Evolutionary conservation across 1,140 invertebrate genomes (phyloP).

Genomic region (Mamestra configurata): DNA sequence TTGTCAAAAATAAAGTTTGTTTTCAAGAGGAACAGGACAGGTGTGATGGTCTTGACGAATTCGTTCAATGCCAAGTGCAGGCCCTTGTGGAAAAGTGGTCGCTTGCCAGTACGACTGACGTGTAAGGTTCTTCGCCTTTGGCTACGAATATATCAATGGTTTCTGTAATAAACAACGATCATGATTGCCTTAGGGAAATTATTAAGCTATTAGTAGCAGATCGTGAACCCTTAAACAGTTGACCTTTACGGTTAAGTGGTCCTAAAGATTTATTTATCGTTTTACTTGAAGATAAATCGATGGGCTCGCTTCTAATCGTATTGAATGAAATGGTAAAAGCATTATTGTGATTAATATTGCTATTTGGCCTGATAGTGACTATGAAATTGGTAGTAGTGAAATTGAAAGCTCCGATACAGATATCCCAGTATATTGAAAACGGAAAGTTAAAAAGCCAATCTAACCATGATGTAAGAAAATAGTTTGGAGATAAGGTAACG

Average conservation of each 20-base stretch:
- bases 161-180: not conserved
- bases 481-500: not conserved
- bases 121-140: not conserved
- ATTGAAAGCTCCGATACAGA: not conserved
- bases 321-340: not conserved
- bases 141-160: not conserved
- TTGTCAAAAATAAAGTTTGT: slow-evolving; percentile 1
- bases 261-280: slow-evolving; percentile 4
- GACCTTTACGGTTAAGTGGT: not conserved
- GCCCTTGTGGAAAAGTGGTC: slow-evolving; percentile 10
- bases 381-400: not conserved
- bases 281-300: not conserved
- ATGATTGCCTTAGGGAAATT: not conserved
- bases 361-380: not conserved
- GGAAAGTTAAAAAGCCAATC: not conserved
- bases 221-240: not conserved
- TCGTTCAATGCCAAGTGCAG: slow-evolving; percentile 34
- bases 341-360: not conserved
- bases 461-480: not conserved
- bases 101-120: slow-evolving; percentile 11
- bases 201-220: not conserved
- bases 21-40: slow-evolving; percentile 19
- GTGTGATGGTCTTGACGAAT: slow-evolving; percentile 25
- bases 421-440: not conserved
- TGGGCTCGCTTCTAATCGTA: not conserved